Base-by-base conservation (phyloP, 2,113 vertebrate species). In the Connochaetes taurinus region DNA sequence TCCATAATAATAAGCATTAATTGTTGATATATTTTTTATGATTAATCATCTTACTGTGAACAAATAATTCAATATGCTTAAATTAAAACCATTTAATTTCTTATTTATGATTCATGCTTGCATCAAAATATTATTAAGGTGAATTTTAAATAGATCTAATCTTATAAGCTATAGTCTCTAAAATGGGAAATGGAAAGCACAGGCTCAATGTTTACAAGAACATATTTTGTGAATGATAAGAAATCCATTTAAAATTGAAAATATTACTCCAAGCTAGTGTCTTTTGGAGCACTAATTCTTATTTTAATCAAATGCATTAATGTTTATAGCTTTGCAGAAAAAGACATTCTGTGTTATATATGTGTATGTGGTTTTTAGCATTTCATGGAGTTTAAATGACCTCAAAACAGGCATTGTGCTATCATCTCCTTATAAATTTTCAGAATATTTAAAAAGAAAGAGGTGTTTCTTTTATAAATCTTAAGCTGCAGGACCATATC, bases 181-280 rank as follows among this genome's bases (percentile, higher is more conserved):
- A 87, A 94, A 58, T 17, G 14, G 19, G 13, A 97, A 23, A 83
- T 45, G 5, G 7, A 92, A 97, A 90, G 45, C 47, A 45, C 14
- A 78, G 23, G 19, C 55, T 90, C 58, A 71, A 67, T 88, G 57
- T 83, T 27, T 92, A 8, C 45, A 60, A 83, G 58, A 91, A 62
- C 76, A 94, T 91, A 95, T 19, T 67, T 50, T 55, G 3, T 92
- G n/a, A 96, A 55, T 45, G 97, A 62, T 86, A 92, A 96, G 62
- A 96, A 97, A 94, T 57, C 29, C 89, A 97, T 95, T 96, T 95
- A 97, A 89, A 96, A 97, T 45, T 29, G 67, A 90, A 98, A 97
- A 33, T 94, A 93, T 91, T 94, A 91, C 45, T 55, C 31, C n/a
- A 85, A 86, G 36, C 53, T 62, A 57, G 58, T 93, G 33, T 47